A percentile compares a stretch with the other conserved stretches of the same genome.
Conservation (phyloP, 2,797 vertebrate genomes). For the Cryptoprocta ferox region DNA sequence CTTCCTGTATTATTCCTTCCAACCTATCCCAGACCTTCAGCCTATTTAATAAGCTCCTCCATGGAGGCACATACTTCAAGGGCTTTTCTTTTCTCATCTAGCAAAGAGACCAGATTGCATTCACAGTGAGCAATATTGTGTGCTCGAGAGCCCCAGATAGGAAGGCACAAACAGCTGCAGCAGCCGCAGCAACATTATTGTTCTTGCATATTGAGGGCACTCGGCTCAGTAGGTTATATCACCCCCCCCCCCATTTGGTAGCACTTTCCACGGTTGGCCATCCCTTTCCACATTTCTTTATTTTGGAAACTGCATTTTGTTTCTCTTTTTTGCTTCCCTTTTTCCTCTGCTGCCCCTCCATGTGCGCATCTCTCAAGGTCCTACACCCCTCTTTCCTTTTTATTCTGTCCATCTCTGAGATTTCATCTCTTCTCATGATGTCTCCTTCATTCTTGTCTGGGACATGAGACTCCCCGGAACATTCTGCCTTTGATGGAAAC, state of each 20-base stretch:
- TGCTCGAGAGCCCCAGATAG: constrained; percentile 30
- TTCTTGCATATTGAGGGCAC: neutral
- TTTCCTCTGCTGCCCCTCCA: neutral
- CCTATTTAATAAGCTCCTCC: constrained; percentile 61
- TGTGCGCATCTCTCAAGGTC: neutral
- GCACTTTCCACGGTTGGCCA: neutral
- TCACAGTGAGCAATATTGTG: constrained; percentile 53
- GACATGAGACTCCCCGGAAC: neutral
- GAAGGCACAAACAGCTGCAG: neutral
- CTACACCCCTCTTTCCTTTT: neutral
- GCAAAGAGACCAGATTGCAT: constrained; percentile 56
- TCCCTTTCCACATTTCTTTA: neutral
- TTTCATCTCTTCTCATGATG: neutral
- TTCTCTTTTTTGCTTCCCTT: neutral
- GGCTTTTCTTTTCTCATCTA: constrained; percentile 62
- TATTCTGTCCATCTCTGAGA: neutral
- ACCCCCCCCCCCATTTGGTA: neutral
- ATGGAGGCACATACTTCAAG: constrained; percentile 28
- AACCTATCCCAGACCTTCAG: constrained; percentile 43
- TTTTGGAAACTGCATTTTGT: neutral
- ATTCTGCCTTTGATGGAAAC: neutral
- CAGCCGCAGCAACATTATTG: neutral
- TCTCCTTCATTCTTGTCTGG: neutral
- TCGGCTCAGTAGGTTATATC: neutral
- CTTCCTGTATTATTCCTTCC: constrained; percentile 47